Percentiles rank a stretch among this genome's conserved stretches.
Conservation (phyloP, 2,888 invertebrate species). For the Drosophila vallismaia region DNA sequence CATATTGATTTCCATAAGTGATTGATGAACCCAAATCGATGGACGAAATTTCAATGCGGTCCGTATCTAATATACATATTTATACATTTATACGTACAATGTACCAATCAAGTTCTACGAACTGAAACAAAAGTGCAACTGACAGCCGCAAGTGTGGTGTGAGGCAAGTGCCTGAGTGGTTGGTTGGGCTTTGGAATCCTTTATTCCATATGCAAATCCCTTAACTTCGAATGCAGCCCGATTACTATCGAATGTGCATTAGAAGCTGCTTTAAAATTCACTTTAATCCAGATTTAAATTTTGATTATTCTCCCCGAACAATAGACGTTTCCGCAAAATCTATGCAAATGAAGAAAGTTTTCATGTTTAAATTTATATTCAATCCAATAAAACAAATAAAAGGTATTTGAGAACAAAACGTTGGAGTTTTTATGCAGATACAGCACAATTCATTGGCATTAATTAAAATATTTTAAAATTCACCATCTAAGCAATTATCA, state of each 20-base stretch:
- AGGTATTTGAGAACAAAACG: not conserved
- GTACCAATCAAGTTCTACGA: conserved; percentile 23
- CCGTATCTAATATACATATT: conserved; percentile 25
- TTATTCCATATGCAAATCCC: conserved; percentile 55
- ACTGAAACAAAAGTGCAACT: conserved; percentile 51
- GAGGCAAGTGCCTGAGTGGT: conserved; percentile 11
- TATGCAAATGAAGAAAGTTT: not conserved
- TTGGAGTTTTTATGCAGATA: not conserved
- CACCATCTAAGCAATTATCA: not conserved
- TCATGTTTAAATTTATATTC: not conserved
- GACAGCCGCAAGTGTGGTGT: conserved; percentile 24
- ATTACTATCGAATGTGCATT: conserved; percentile 41
- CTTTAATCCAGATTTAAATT: conserved; percentile 34
- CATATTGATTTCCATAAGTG: conserved; percentile 53
- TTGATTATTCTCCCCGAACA: not conserved
- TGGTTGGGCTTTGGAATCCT: conserved; percentile 7
- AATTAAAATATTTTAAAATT: not conserved
- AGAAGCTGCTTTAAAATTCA: conserved; percentile 38
- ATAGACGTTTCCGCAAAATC: not conserved
- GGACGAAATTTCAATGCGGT: conserved; percentile 19
- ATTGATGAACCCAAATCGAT: conserved; percentile 43
- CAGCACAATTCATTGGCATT: not conserved
- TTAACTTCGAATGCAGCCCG: conserved; percentile 29
- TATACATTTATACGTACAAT: not conserved
- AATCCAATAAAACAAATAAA: not conserved